Evolutionary conservation across 2,113 vertebrate species (phyloP).

Genomic region (Tenrec ecaudatus): DNA sequence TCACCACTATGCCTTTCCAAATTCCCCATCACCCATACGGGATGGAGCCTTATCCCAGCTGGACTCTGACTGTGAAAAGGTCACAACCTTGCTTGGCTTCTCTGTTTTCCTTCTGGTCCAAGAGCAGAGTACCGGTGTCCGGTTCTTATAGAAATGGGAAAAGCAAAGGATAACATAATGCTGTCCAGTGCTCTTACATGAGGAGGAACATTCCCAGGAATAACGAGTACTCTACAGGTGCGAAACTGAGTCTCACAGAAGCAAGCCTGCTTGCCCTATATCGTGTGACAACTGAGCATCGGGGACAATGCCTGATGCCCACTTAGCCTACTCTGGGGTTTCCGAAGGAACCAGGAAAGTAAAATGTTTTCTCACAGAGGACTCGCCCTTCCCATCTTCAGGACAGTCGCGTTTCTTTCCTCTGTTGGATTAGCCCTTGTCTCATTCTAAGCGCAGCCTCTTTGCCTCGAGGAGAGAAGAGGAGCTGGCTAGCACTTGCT

Average conservation of each 20-base stretch:
- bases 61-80: not conserved
- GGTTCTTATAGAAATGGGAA: not conserved
- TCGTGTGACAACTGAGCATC: not conserved
- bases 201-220: not conserved
- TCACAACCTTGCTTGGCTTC: conserved; percentile 1
- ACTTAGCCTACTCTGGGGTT: not conserved
- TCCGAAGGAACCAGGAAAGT: not conserved
- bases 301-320: not conserved
- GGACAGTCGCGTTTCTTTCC: not conserved
- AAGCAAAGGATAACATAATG: conserved; percentile 14
- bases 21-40: not conserved
- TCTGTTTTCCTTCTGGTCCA: conserved; percentile 20
- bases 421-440: not conserved
- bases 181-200: conserved; percentile 47
- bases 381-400: not conserved
- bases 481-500: not conserved
- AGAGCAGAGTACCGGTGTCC: conserved; percentile 11
- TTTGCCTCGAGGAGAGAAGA: not conserved
- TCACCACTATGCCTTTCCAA: not conserved
- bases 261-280: conserved; percentile 11
- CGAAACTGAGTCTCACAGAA: conserved; percentile 61
- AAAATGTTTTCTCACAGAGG: not conserved
- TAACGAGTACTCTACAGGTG: conserved; percentile 32
- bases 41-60: not conserved
- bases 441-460: not conserved